Base-by-base conservation (phyloP, 1,140 invertebrate genomes). In the Eubasilissa regina region DNA sequence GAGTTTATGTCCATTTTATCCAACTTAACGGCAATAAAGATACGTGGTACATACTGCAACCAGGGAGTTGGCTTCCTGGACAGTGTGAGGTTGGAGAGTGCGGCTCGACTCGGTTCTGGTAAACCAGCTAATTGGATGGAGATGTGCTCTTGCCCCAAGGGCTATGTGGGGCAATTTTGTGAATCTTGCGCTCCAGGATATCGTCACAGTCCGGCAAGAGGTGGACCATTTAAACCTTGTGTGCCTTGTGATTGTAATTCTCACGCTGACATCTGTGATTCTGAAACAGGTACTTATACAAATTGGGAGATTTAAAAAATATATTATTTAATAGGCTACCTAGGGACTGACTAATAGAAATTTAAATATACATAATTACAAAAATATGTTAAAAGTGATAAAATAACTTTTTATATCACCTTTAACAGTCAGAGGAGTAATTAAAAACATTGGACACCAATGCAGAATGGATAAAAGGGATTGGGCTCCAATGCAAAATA, bases 141-240 rank as follows among this genome's bases (percentile, higher is more conserved):
- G 87, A 94, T 94, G 83, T 99, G 98, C 86, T 93, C 93, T 9
- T 99, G 98, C 87, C 97, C 96, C 0, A 91, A 94, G 76, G 97
- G 97, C 0, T 99, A 99, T 84, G 92, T 96, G 0, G 94, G 98
- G 0, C 97, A 99, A 87, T 98, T 97, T 87, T 99, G 98, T 85
- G 98, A 99, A 88, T 97, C 97, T 0, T 99, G 98, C 86, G 95
- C 95, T 0, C 95, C 97, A 0, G 97, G 97, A 0, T 99, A 94
- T 84, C 93, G 97, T 51, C 96, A 99, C 83, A 95, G 96, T 81
- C 95, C 96, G 0, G 92, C 96, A 0, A 93, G 94, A 81, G 97
- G 97, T 9, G 97, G 97, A 11, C 95, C 96, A 0, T 98, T 98
- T 85, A 95, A 97, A 60, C 92, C 93, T 3, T 99, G 98, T 87